A percentile compares a stretch with the other conserved stretches of the same genome.
These are phyloP conservation scores for Microcebus jonahi DNA, from an alignment of 2,113 vertebrate species.

Conservation along the genomic window DNA sequence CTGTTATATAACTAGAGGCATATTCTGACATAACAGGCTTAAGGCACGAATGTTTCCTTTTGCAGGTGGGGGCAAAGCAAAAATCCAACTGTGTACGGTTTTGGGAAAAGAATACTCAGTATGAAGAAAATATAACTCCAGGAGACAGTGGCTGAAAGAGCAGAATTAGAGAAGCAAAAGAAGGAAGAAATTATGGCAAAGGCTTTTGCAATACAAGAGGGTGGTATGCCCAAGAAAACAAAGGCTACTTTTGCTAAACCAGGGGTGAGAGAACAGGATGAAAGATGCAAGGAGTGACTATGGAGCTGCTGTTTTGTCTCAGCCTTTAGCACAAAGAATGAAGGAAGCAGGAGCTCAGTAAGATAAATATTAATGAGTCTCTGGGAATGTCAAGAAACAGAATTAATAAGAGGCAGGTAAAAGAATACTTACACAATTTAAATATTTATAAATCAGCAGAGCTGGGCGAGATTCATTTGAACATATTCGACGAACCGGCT, in stretches of 20 bases:
- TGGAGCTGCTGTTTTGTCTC: slow-evolving; percentile 65
- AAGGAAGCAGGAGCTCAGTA: slow-evolving; percentile 67
- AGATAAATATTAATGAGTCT: slow-evolving; percentile 87
- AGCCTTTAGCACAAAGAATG: slow-evolving; percentile 73
- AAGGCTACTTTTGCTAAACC: slow-evolving; percentile 64
- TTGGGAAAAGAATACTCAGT: slow-evolving; percentile 46
- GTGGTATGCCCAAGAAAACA: slow-evolving; percentile 61
- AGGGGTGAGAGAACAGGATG: slow-evolving; percentile 63
- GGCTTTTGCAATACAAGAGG: slow-evolving; percentile 67
- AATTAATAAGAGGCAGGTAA: slow-evolving; percentile 86
- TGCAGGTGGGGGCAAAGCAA: slow-evolving; percentile 49
- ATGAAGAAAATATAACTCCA: slow-evolving; percentile 72
- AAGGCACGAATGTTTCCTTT: slow-evolving; percentile 62
- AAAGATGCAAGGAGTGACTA: slow-evolving; percentile 55
- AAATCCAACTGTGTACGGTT: slow-evolving; percentile 59
- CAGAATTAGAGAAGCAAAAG: slow-evolving; percentile 61
- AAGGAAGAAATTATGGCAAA: slow-evolving; percentile 61
- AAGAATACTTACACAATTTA: slow-evolving; percentile 85
- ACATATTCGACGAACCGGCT: slow-evolving; percentile 73
- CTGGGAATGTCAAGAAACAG: slow-evolving; percentile 83
- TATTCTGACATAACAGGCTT: slow-evolving; percentile 57
- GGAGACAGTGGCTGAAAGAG: slow-evolving; percentile 47
- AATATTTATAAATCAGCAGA: slow-evolving; percentile 86
- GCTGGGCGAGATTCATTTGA: slow-evolving; percentile 76
- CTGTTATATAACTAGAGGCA: slow-evolving; percentile 41